Base-by-base conservation (phyloP, 64 coral and sea anemone genomes). In the Actinia equina region DNA sequence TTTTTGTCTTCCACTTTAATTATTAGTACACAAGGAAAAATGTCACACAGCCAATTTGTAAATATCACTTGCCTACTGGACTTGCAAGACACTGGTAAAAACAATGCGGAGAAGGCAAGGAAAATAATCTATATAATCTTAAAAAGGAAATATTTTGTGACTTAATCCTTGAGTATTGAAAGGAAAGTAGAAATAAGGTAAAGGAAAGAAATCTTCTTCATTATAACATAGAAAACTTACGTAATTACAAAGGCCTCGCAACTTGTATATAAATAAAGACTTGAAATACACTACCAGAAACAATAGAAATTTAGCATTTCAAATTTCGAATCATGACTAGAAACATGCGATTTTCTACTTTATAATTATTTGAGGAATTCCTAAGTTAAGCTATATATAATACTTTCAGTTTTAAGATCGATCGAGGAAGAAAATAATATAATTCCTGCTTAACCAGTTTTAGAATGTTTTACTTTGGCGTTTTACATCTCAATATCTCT, bases 11-110 rank as follows among this genome's bases (percentile, higher is more conserved):
- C 8, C 13, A 74, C 13, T 74, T 41, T 65, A 63, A 57, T n/a
- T 22, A 20, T 23, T 20, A 65, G 62, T 23, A 25, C 5, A 10
- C n/a, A n/a, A 27, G 3, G 12, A 74, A 30, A 74, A 37, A 74
- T 74, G 62, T 65, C 25, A 74, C 69, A 74, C 69, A 74, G 69
- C 12, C 27, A 74, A 74, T 74, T 69, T 74, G 69, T 74, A 74
- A 74, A 74, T 30, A 41, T 30, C n/a, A 14, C 69, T 49, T 49
- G 46, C 46, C 46, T 4, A 49, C 30, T 30, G 69, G 7, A 74
- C 23, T 14, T 23, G 63, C 26, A 25, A 74, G 69, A 10, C 18
- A 20, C 13, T 30, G 37, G 69, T 25, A 74, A 27, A 74, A 74
- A 65, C n/a, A 74, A 27, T 41, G 69, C 69, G 11, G 13, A 30